Conservation (phyloP, 2,888 invertebrate species). For the Pecten maximus region DNA sequence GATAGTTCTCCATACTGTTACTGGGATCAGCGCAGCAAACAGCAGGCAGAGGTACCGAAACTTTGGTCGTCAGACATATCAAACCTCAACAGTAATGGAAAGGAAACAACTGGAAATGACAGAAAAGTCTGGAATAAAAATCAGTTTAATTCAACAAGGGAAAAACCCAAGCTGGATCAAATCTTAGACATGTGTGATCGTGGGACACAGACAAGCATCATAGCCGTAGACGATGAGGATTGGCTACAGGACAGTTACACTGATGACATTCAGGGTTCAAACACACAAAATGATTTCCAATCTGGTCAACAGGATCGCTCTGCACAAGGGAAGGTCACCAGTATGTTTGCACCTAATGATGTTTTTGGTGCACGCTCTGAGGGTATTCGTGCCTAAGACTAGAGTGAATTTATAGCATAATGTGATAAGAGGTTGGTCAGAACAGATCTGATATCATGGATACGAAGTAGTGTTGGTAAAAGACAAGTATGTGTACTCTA, state of each 20-base stretch:
- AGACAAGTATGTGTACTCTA: neutral
- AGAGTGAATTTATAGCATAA: neutral
- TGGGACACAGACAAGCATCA: slow-evolving; percentile 10
- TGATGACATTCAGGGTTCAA: neutral
- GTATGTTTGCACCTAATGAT: slow-evolving; percentile 24
- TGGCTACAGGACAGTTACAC: neutral
- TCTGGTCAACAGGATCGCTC: neutral
- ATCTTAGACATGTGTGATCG: neutral
- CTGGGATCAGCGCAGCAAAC: neutral
- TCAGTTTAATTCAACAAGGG: neutral
- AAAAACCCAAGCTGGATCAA: neutral
- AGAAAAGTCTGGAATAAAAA: neutral
- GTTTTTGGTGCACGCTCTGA: neutral
- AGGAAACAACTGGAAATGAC: neutral
- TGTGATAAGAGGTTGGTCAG: neutral
- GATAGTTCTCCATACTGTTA: slow-evolving; percentile 3
- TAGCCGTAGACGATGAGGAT: neutral
- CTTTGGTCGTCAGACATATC: neutral
- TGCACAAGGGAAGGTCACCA: neutral
- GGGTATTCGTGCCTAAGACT: neutral
- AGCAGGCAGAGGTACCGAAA: neutral
- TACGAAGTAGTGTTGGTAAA: neutral
- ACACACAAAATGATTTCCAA: neutral
- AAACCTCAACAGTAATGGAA: neutral
- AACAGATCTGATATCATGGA: neutral